phyloP scores from a whole-genome alignment of 1,140 invertebrate genomes.

The Heliconius congener region DNA sequence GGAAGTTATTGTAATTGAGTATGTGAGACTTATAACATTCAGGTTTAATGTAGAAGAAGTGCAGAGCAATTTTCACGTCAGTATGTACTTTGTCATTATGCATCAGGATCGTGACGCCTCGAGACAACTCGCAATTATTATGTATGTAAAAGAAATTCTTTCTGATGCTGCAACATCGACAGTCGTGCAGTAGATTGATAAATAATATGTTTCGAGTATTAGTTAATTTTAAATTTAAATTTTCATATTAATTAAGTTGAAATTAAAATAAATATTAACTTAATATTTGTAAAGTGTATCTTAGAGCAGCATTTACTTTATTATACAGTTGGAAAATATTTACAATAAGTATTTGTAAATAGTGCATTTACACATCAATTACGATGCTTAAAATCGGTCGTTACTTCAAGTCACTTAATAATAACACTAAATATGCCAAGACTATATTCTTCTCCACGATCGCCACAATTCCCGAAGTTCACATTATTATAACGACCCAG shows the following conservation, averaged over 20 bases:
- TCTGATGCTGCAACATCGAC: constrained; percentile 59
- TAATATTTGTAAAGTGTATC: neutral
- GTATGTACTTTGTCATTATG: constrained; percentile 79
- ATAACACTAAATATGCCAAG: constrained; percentile 15
- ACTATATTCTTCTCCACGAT: constrained; percentile 55
- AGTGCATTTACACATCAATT: neutral
- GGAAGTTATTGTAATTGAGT: constrained; percentile 29
- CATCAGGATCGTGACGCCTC: constrained; percentile 80
- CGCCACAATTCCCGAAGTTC: constrained; percentile 74
- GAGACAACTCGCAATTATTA: constrained; percentile 80
- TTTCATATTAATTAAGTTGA: neutral
- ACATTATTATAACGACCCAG: constrained; percentile 81
- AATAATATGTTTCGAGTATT: neutral
- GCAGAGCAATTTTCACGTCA: constrained; percentile 79
- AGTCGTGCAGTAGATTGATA: constrained; percentile 44
- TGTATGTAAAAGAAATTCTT: constrained; percentile 80
- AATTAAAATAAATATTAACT: neutral
- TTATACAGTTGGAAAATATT: neutral
- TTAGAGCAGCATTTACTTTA: neutral
- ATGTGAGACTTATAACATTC: constrained; percentile 24
- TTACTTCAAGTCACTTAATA: neutral
- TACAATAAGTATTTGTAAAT: neutral
- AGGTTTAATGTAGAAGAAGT: constrained; percentile 49
- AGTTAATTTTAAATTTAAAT: neutral
- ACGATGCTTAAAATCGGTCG: neutral